phyloP scores from a whole-genome alignment of 2,888 invertebrate species.

The Andrena bucephala region DNA sequence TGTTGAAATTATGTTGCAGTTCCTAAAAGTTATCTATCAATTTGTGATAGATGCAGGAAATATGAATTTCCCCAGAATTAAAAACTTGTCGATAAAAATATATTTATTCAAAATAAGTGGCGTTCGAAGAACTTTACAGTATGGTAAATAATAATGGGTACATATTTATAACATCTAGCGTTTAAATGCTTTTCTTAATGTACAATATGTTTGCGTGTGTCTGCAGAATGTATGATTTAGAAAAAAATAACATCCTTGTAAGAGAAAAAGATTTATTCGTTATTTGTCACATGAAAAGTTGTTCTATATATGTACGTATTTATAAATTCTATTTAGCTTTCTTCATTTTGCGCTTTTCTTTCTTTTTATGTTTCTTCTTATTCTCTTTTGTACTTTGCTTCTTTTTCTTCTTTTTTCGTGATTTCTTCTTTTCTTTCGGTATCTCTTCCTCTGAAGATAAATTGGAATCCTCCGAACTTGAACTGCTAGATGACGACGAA shows the following conservation, averaged over 20 bases:
- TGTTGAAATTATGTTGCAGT: too few species aligned
- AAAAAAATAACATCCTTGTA: not conserved
- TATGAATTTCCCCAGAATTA: too few species aligned
- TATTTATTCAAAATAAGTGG: conserved; percentile 40
- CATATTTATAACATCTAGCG: not conserved
- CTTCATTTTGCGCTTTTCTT: conserved; percentile 43
- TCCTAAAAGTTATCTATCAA: too few species aligned
- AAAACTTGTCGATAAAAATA: conserved; percentile 17
- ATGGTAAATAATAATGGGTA: not conserved
- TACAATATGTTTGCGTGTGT: not conserved
- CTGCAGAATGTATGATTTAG: not conserved
- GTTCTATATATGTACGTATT: not conserved
- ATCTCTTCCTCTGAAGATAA: conserved; percentile 65
- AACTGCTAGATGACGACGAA: conserved; percentile 59
- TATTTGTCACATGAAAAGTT: not conserved
- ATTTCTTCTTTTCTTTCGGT: conserved; percentile 68
- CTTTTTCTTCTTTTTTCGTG: conserved; percentile 43
- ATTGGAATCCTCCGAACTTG: conserved; percentile 62
- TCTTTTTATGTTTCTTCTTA: conserved; percentile 59
- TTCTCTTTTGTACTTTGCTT: conserved; percentile 54
- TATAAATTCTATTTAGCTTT: conserved; percentile 57
- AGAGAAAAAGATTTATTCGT: conserved; percentile 12
- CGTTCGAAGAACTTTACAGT: conserved; percentile 12
- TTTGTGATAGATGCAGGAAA: too few species aligned
- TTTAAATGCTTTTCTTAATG: not conserved